A percentile compares a stretch with the other conserved stretches of the same genome.
These are phyloP conservation scores for Drosophila melanica DNA, from an alignment of 1,140 invertebrate genomes.

Conservation along the genomic window DNA sequence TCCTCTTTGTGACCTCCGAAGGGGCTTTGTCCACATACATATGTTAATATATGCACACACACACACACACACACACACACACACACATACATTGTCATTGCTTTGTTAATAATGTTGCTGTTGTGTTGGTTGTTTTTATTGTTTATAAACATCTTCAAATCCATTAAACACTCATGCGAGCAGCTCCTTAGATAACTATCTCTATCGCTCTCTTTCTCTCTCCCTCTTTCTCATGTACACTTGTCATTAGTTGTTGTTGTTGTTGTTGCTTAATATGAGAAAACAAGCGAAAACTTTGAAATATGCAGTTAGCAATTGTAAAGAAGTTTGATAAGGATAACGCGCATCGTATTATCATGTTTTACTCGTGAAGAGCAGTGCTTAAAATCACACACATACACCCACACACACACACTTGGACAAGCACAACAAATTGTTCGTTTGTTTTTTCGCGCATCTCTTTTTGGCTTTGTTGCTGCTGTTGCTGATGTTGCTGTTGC, in stretches of 20 bases:
- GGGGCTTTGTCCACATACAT: too few relatives aligned
- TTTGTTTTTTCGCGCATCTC: constrained; percentile 9
- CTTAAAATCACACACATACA: constrained; percentile 20
- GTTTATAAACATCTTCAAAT: background rate
- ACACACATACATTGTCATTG: background rate
- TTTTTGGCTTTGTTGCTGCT: constrained; percentile 11
- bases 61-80: too few relatives aligned
- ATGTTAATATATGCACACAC: too few relatives aligned
- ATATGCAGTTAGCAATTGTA: background rate
- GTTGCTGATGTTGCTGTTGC: constrained; percentile 33
- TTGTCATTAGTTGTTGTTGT: constrained; percentile 43
- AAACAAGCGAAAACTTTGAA: background rate
- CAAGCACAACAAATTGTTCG: background rate
- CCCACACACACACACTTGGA: constrained; percentile 1
- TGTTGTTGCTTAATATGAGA: constrained; percentile 29
- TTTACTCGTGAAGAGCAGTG: constrained; percentile 31
- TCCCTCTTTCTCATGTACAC: constrained; percentile 32
- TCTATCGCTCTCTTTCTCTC: background rate
- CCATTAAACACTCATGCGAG: background rate
- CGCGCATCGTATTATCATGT: background rate
- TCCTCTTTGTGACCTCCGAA: too few relatives aligned
- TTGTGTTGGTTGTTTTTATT: background rate
- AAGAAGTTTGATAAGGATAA: background rate
- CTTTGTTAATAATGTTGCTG: background rate
- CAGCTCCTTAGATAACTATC: background rate